These are phyloP conservation scores for Spodoptera litura DNA, from an alignment of 1,140 invertebrate species.

Conservation along the genomic window DNA sequence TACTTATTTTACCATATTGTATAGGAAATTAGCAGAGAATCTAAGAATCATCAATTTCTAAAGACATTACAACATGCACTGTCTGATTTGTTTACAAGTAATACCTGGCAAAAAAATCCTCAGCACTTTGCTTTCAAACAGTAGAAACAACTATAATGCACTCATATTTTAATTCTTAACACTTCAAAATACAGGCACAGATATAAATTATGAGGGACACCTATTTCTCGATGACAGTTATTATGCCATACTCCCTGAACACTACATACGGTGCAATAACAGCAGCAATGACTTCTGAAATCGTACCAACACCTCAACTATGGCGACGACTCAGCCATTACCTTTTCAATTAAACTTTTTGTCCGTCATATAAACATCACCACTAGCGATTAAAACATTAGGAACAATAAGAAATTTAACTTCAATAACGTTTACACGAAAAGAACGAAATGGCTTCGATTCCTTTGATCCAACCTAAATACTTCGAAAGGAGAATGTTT, in stretches of 20 bases:
- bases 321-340: slow-evolving; percentile 73
- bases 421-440: slow-evolving; percentile 67
- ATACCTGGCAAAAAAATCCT: slow-evolving; percentile 29
- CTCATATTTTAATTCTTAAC: slow-evolving; percentile 6
- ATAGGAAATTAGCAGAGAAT: background rate
- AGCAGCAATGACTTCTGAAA: slow-evolving; percentile 76
- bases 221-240: slow-evolving; percentile 74
- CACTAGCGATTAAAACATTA: slow-evolving; percentile 43
- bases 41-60: slow-evolving; percentile 18
- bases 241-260: slow-evolving; percentile 71
- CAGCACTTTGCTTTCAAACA: slow-evolving; percentile 22
- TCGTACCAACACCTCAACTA: slow-evolving; percentile 74
- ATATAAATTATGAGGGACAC: slow-evolving; percentile 52
- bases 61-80: slow-evolving; percentile 35
- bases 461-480: slow-evolving; percentile 80
- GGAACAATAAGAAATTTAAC: slow-evolving; percentile 53
- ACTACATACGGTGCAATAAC: slow-evolving; percentile 72
- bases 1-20: background rate
- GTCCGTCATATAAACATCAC: slow-evolving; percentile 48
- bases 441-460: slow-evolving; percentile 82
- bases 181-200: background rate
- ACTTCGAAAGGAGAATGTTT: slow-evolving; percentile 60
- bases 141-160: background rate
- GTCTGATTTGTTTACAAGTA: slow-evolving; percentile 58
- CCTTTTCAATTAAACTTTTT: slow-evolving; percentile 56